Base-by-base conservation (phyloP, 2,888 invertebrate genomes). In the Meloe dianella region DNA sequence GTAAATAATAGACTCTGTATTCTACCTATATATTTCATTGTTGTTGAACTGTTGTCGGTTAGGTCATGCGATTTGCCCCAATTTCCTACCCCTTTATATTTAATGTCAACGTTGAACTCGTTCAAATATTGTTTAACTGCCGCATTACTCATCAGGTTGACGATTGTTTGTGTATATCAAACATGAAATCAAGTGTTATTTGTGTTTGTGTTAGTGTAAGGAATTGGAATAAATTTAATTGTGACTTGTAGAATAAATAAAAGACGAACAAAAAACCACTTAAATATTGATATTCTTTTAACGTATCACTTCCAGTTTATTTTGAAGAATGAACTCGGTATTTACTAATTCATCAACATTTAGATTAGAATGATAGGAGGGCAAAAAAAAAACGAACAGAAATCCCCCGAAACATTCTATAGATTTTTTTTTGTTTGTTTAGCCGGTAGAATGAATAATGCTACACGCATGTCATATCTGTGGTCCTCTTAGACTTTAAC, bases 91-190 rank as follows among this genome's bases (percentile, higher is more conserved):
- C 27, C 27, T 56, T 10, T 60, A 59, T 60, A 63, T 66, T 60
- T 63, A 47, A 62, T 57, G 59, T 24, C 54, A 54, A 54, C 22
- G 9, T 9, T 47, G 20, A 63, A 63, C 60, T 54, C 61, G 60
- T 64, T 60, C 57, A 64, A 63, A 66, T 63, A 66, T 63, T 67
- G 57, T 67, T 63, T 61, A 60, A 60, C 63, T 56, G 60, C 38
- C 20, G 51, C 57, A 47, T 67, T 32, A 30, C 6, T 12, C 14
- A 57, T 17, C 27, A 38, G 57, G 12, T 27, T 22, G n/a, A 6
- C 12, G 12, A 54, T 14, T 24, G 24, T 54, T 22, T 54, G 8
- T 54, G 54, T 54, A 4, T 14, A 24, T 54, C 24, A 20, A 24
- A 54, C 20, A 54, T 54, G 24, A 14, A 54, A 54, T 54, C 22